phyloP scores from a whole-genome alignment of 2,797 vertebrate species.

The Xenops minutus region DNA sequence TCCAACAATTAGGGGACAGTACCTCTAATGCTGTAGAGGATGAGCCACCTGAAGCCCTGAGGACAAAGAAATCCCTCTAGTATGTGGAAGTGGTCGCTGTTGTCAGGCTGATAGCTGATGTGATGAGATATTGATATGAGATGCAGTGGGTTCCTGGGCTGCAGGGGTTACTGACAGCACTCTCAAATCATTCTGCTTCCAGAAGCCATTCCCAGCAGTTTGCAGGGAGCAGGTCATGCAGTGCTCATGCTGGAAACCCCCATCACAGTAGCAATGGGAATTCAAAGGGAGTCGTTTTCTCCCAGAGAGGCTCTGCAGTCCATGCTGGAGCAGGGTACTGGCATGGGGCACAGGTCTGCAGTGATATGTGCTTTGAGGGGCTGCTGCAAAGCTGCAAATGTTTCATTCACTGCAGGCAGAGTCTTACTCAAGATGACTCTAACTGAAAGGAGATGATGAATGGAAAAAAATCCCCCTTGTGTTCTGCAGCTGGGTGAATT shows the following conservation, averaged over 20 bases:
- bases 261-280: not conserved
- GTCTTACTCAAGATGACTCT: not conserved
- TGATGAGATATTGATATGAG: not conserved
- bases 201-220: not conserved
- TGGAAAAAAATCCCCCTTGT: constrained; percentile 24
- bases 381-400: not conserved
- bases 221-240: not conserved
- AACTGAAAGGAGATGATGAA: constrained; percentile 40
- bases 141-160: not conserved
- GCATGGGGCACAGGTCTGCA: not conserved
- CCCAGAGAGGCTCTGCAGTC: not conserved
- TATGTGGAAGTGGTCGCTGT: not conserved
- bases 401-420: not conserved
- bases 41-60: not conserved
- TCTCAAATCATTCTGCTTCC: not conserved
- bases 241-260: not conserved
- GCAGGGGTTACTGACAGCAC: not conserved
- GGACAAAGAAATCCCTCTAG: not conserved
- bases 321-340: not conserved
- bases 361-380: not conserved
- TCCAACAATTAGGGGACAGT: not conserved
- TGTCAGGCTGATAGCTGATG: not conserved
- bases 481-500: constrained; percentile 1
- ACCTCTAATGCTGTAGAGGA: not conserved
- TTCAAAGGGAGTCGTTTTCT: not conserved